Percentiles rank a stretch among this genome's conserved stretches.
These are phyloP conservation scores for Heliornis fulica DNA, from an alignment of 2,113 vertebrate species.

Conservation along the genomic window DNA sequence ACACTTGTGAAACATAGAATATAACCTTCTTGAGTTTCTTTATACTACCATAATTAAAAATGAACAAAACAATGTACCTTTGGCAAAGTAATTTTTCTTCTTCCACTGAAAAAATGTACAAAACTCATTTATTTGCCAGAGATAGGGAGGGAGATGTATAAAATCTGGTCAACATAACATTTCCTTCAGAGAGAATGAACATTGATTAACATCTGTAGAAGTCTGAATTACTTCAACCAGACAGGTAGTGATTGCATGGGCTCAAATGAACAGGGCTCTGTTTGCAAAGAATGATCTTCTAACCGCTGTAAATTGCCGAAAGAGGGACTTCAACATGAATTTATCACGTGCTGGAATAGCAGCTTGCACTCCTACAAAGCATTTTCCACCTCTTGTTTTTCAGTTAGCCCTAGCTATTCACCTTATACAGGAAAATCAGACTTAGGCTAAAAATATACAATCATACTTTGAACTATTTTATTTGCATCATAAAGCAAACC, in stretches of 20 bases:
- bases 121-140: background rate
- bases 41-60: background rate
- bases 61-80: background rate
- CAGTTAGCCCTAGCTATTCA: background rate
- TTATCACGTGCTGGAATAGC: background rate
- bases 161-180: background rate
- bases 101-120: background rate
- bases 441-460: background rate
- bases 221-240: background rate
- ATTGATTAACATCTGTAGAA: background rate
- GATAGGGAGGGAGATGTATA: background rate
- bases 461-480: background rate
- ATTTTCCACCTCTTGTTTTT: background rate
- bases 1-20: background rate
- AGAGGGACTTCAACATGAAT: slow-evolving; percentile 4
- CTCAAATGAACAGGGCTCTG: background rate
- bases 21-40: background rate
- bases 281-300: background rate
- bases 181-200: background rate
- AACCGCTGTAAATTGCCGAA: background rate
- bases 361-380: background rate
- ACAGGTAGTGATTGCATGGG: background rate
- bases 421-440: background rate
- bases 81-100: background rate
- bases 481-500: background rate